phyloP scores from a whole-genome alignment of 1,140 invertebrate species.

The Theocolax elegans region DNA sequence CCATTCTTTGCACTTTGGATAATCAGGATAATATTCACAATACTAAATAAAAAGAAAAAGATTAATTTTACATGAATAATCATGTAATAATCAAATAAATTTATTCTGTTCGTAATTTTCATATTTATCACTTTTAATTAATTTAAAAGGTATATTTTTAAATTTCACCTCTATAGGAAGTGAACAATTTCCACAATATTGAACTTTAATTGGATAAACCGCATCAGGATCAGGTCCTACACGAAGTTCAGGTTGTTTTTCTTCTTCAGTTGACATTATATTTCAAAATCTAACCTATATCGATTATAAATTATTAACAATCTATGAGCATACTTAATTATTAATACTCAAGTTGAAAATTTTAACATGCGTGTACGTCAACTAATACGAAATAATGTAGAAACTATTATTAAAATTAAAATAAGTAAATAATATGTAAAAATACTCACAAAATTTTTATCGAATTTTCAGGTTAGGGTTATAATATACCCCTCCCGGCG shows the following conservation, averaged over 20 bases:
- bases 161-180: conserved; percentile 88
- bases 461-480: conserved; percentile 21
- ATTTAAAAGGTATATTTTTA: neutral
- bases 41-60: conserved; percentile 74
- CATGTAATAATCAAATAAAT: neutral
- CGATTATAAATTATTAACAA: neutral
- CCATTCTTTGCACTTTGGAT: conserved; percentile 98
- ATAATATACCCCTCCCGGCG: conserved; percentile 16
- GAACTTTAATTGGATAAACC: conserved; percentile 86
- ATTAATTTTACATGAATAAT: neutral
- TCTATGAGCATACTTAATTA: too few species aligned
- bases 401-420: neutral
- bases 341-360: too few species aligned
- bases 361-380: too few species aligned
- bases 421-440: neutral
- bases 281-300: conserved; percentile 36
- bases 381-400: too few species aligned
- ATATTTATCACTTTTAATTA: too few species aligned
- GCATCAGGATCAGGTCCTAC: conserved; percentile 69
- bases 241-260: conserved; percentile 54
- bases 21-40: conserved; percentile 97
- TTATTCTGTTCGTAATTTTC: neutral
- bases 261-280: conserved; percentile 59
- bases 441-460: conserved; percentile 19
- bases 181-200: conserved; percentile 95